Conservation (phyloP, 2,113 vertebrate species). For the Pelodiscus sinensis region DNA sequence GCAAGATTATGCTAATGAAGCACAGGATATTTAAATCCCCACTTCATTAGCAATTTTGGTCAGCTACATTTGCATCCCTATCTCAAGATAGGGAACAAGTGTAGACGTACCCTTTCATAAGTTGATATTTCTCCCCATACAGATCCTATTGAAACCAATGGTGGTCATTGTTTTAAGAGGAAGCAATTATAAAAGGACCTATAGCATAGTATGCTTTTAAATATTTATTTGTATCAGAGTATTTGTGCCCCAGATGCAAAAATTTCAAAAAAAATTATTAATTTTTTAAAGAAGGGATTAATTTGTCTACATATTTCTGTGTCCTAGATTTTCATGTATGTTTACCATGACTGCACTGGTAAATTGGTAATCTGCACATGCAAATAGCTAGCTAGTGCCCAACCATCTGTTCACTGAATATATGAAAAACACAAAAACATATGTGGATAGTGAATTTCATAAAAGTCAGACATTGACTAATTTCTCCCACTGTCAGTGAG, state of each 20-base stretch:
- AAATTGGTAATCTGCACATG: not conserved
- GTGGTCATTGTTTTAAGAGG: not conserved
- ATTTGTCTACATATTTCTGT: not conserved
- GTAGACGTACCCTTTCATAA: not conserved
- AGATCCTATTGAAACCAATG: not conserved
- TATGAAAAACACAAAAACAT: not conserved
- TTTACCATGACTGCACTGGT: not conserved
- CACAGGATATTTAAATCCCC: too few species aligned
- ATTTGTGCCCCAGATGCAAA: not conserved
- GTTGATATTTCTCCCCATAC: not conserved
- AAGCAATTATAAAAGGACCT: not conserved
- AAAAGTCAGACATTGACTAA: not conserved
- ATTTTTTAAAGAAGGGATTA: not conserved
- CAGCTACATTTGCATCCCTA: too few species aligned
- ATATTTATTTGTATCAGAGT: not conserved
- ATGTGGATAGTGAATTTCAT: not conserved
- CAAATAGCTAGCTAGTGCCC: not conserved
- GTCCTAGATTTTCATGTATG: not conserved
- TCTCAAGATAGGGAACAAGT: too few species aligned
- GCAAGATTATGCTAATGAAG: too few species aligned
- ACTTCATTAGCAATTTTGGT: too few species aligned
- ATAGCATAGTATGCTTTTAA: too few species aligned
- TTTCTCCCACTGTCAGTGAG: not conserved
- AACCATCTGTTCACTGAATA: not conserved
- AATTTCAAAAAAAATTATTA: not conserved